These are phyloP conservation scores for Saccopteryx bilineata DNA, from an alignment of 2,113 vertebrate genomes.

Conservation along the genomic window DNA sequence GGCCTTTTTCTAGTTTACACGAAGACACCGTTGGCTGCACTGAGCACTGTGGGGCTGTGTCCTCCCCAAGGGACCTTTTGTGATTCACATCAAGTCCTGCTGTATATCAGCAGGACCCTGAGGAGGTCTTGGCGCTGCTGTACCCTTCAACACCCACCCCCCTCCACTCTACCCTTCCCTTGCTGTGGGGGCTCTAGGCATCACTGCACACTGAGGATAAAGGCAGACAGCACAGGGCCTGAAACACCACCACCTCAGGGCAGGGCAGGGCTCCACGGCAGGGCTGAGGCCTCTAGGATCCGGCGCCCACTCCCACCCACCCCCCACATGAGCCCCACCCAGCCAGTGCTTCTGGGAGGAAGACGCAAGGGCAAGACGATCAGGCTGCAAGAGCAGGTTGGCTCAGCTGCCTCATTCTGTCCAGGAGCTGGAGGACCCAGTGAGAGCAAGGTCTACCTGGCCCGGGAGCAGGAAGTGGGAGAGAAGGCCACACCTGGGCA, in stretches of 20 bases:
- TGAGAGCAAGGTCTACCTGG: background rate
- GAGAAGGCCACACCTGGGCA: background rate
- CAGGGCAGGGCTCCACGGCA: background rate
- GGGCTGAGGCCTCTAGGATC: background rate
- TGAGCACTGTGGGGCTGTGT: background rate
- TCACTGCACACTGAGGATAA: background rate
- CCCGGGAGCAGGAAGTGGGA: background rate
- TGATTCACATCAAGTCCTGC: no score
- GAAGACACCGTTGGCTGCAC: background rate
- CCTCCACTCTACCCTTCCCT: background rate
- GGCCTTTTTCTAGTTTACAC: background rate
- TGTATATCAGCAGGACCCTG: background rate
- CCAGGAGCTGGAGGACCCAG: background rate
- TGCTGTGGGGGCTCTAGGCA: background rate
- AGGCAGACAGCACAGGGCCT: background rate
- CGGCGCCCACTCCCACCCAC: background rate
- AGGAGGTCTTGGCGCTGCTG: background rate
- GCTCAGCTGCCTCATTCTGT: background rate
- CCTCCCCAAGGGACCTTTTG: background rate
- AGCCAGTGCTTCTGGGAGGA: background rate
- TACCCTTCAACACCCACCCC: background rate
- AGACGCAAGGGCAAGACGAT: background rate
- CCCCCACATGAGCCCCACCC: fast-evolving
- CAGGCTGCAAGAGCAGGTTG: background rate
- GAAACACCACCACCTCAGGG: fast-evolving